These are phyloP conservation scores for Eledona agricola DNA, from an alignment of 2,888 invertebrate species.

Conservation along the genomic window DNA sequence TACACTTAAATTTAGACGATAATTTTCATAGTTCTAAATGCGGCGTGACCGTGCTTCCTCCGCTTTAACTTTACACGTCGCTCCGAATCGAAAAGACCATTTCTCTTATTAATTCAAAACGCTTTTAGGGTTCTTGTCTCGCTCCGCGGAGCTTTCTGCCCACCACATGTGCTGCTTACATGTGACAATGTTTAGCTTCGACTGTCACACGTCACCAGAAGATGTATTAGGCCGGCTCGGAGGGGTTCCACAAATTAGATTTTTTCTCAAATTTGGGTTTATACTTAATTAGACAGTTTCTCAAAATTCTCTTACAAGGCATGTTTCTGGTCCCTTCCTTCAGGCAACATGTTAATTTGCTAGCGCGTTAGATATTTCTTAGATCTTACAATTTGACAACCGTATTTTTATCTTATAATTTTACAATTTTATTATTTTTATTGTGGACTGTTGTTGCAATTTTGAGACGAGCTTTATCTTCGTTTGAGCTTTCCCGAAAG, in stretches of 20 bases:
- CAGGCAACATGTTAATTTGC: no score
- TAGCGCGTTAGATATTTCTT: no score
- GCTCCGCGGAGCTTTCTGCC: conserved; percentile 33
- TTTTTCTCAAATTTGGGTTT: conserved; percentile 3
- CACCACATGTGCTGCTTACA: conserved; percentile 43
- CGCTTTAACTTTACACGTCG: conserved; percentile 43
- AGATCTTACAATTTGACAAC: no score
- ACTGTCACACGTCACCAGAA: conserved; percentile 19
- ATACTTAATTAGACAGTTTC: no score
- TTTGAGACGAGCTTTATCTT: no score
- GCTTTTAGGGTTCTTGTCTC: conserved; percentile 45
- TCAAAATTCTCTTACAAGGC: no score
- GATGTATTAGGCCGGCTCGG: conserved; percentile 17
- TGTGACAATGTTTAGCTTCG: conserved; percentile 41
- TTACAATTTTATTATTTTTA: no score
- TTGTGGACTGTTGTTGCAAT: no score
- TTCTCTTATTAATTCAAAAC: conserved; percentile 59
- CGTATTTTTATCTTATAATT: no score
- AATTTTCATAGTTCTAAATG: conserved; percentile 54
- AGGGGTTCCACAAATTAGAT: conserved; percentile 12
- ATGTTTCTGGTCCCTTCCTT: no score
- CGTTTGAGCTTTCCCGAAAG: no score
- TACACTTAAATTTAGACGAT: conserved; percentile 47
- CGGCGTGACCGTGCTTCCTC: conserved; percentile 56
- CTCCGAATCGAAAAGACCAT: conserved; percentile 52